Percentiles rank a stretch among this genome's conserved stretches.
Evolutionary conservation across 2,113 vertebrate genomes (phyloP).

Genomic region (Tupaia tana): DNA sequence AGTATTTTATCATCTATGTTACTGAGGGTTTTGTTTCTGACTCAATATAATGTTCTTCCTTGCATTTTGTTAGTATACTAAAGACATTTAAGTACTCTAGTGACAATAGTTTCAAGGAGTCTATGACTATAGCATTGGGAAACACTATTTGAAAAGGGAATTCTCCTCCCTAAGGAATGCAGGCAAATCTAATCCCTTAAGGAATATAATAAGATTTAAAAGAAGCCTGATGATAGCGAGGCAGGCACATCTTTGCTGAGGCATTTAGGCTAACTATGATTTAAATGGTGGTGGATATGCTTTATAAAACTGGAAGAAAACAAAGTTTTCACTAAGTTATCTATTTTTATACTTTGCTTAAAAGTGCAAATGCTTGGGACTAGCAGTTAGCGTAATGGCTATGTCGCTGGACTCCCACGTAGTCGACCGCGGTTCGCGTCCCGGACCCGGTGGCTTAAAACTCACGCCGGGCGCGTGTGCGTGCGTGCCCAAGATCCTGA

Average conservation of each 20-base stretch:
- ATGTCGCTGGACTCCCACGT: too few relatives aligned
- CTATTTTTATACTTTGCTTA: constrained; percentile 65
- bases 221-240: background rate
- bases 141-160: background rate
- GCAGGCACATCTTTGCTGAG: constrained; percentile 47
- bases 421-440: too few relatives aligned
- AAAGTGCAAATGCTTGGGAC: constrained; percentile 58
- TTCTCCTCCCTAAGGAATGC: background rate
- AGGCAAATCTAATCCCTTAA: constrained; percentile 1
- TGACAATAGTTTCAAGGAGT: background rate
- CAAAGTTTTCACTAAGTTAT: constrained; percentile 52
- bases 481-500: too few relatives aligned
- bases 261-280: constrained; percentile 1
- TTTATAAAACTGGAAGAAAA: constrained; percentile 59
- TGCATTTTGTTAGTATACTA: background rate
- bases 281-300: constrained; percentile 29
- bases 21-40: constrained; percentile 45
- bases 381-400: too few relatives aligned
- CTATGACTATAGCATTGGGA: background rate
- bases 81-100: background rate
- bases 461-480: too few relatives aligned
- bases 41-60: background rate
- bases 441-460: too few relatives aligned
- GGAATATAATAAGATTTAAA: background rate
- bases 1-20: background rate